These are phyloP conservation scores for Siniperca obscura DNA, from an alignment of 2,797 vertebrate species.

Conservation along the genomic window DNA sequence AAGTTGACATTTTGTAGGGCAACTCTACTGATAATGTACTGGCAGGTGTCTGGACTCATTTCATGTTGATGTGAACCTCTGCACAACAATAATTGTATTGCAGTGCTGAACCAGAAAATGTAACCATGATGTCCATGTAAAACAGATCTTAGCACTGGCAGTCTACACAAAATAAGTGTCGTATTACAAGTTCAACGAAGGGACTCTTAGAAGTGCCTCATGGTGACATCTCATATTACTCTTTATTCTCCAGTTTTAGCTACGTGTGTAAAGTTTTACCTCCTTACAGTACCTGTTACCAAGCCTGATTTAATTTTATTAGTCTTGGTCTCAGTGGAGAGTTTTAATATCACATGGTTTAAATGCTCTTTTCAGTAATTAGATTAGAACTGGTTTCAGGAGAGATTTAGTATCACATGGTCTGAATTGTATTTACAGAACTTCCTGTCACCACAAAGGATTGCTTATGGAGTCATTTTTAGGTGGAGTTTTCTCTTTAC, in stretches of 20 bases:
- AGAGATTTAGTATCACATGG: slow-evolving; percentile 22
- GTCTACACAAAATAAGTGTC: slow-evolving; percentile 5
- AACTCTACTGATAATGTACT: not conserved
- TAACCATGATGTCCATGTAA: not conserved
- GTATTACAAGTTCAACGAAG: slow-evolving; percentile 14
- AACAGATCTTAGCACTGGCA: slow-evolving; percentile 1
- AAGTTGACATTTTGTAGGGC: not conserved
- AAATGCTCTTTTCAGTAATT: slow-evolving; percentile 36
- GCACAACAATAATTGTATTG: not conserved
- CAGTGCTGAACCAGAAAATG: not conserved
- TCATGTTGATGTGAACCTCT: not conserved
- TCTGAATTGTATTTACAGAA: slow-evolving; percentile 22
- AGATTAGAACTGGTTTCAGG: slow-evolving; percentile 32
- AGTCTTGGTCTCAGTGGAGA: not conserved
- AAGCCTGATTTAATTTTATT: not conserved
- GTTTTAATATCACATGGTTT: slow-evolving; percentile 22
- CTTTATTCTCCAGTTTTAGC: not conserved
- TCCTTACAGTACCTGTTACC: slow-evolving; percentile 2
- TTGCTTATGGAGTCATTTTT: not conserved
- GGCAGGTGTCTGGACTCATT: slow-evolving; percentile 3
- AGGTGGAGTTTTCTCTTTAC: not conserved
- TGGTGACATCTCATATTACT: slow-evolving; percentile 23
- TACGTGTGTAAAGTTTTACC: not conserved
- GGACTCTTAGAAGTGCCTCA: slow-evolving; percentile 7
- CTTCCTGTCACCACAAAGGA: not conserved